phyloP scores from a whole-genome alignment of 2,797 vertebrate genomes.

The Acomys russatus region DNA sequence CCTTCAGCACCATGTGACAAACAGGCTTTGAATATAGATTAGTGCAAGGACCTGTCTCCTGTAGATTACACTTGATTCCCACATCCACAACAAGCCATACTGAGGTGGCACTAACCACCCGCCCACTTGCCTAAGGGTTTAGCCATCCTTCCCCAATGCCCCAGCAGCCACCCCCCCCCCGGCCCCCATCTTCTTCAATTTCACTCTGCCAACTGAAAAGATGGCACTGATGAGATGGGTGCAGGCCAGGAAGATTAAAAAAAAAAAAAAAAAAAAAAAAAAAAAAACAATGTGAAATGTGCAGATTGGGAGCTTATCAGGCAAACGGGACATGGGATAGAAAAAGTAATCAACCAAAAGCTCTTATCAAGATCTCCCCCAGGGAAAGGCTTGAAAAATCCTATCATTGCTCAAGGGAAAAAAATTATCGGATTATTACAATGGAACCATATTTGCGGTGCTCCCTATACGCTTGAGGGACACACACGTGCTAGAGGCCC shows the following conservation, averaged over 20 bases:
- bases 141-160: slow-evolving; percentile 57
- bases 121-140: slow-evolving; percentile 63
- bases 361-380: slow-evolving; percentile 89
- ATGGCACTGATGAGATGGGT: slow-evolving; percentile 85
- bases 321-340: slow-evolving; percentile 84
- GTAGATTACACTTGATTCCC: slow-evolving; percentile 86
- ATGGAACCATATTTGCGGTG: slow-evolving; percentile 79
- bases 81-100: slow-evolving; percentile 72
- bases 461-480: background rate
- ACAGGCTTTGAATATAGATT: slow-evolving; percentile 73
- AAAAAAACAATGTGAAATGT: slow-evolving; percentile 88
- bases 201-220: slow-evolving; percentile 69
- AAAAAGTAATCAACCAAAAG: slow-evolving; percentile 89
- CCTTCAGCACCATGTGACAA: slow-evolving; percentile 69
- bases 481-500: background rate
- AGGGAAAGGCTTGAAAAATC: slow-evolving; percentile 82
- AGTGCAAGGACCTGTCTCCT: slow-evolving; percentile 79
- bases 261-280: slow-evolving; percentile 77
- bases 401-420: slow-evolving; percentile 85
- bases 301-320: slow-evolving; percentile 88
- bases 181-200: slow-evolving; percentile 34
- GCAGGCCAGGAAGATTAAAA: slow-evolving; percentile 80
- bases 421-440: slow-evolving; percentile 86
- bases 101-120: slow-evolving; percentile 80
- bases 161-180: slow-evolving; percentile 32